Evolutionary conservation across 2,113 vertebrate genomes (phyloP), one percentile per base, ranked within the genome.

Genomic region (Leucopsar rothschildi): DNA sequence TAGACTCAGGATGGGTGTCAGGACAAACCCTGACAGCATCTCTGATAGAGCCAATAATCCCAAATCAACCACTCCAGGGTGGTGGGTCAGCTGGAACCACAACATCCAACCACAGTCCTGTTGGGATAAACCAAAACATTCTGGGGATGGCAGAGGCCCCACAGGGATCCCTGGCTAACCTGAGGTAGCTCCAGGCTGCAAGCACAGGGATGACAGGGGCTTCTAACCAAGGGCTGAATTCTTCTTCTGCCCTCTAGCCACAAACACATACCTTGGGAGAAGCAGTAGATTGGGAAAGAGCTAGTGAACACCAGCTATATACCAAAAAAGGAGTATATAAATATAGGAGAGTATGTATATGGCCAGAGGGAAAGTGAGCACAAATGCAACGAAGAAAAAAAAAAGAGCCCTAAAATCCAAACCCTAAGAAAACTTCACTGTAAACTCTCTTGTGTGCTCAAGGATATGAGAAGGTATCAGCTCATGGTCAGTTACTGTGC

Each of bases 241-340:
- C 5, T 40, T 37, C 25, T 79, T 47, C 57, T 80, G 60, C 60
- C 23, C 37, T 57, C 39, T 60, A 86, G 55, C 22, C 50, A 37
- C 31, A 57, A 17, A 50, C 7, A 14, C 0, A 0, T 21, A 23
- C 3, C 44, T 35, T n/a, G 11, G 61, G 57, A 63, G 49, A 70
- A 76, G 60, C 59, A 87, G 25, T 17, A 35, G 27, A 10, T 1
- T 40, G 35, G 27, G 70, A 71, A 84, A 57, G 0, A 6, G 27
- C 7, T 22, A 53, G 17, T 31, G 21, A 86, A 37, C 19, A 6
- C 25, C 40, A 17, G 4, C 19, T 53, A 28, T 12, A n/a, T 2
- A 28, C 5, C 1, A 19, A 39, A 35, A 37, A 37, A 24, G 7
- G 11, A 4, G 11, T 39, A 9, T 44, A 33, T 71, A 31, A 14